These are phyloP conservation scores for Bubalus kerabau DNA, from an alignment of 2,113 vertebrate species.

Conservation along the genomic window DNA sequence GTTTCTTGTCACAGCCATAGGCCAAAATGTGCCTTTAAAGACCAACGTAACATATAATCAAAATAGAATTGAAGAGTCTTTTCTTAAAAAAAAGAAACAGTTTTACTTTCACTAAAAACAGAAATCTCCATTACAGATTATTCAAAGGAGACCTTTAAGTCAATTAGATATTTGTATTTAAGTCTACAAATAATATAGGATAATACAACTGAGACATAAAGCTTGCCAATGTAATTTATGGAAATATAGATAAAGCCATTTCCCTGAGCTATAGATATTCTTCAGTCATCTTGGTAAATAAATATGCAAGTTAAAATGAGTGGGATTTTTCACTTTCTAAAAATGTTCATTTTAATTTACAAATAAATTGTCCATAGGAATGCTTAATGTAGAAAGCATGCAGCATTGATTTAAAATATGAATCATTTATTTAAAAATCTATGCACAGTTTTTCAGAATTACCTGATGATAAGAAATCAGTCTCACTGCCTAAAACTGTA, in stretches of 20 bases:
- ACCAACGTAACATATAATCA: background rate
- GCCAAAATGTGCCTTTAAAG: background rate
- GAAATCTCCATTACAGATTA: background rate
- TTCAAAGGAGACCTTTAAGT: background rate
- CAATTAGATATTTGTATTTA: background rate
- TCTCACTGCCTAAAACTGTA: background rate
- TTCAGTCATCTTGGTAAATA: background rate
- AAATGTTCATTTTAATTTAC: background rate
- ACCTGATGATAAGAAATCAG: background rate
- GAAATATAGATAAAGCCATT: background rate
- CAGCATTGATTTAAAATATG: conserved; percentile 2
- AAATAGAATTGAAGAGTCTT: background rate
- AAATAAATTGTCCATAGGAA: background rate
- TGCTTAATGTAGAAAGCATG: background rate
- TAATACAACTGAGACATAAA: background rate
- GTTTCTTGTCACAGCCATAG: background rate
- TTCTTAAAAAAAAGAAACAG: background rate
- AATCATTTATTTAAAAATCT: conserved; percentile 27
- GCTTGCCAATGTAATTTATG: background rate
- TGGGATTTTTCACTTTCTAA: background rate
- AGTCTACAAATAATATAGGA: background rate
- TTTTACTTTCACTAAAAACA: background rate
- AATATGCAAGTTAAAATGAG: background rate
- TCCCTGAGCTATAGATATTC: background rate
- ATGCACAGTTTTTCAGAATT: conserved; percentile 6